Evolutionary conservation across 2,888 invertebrate species (phyloP).

Genomic region (Leptinotarsa rubiginosa): DNA sequence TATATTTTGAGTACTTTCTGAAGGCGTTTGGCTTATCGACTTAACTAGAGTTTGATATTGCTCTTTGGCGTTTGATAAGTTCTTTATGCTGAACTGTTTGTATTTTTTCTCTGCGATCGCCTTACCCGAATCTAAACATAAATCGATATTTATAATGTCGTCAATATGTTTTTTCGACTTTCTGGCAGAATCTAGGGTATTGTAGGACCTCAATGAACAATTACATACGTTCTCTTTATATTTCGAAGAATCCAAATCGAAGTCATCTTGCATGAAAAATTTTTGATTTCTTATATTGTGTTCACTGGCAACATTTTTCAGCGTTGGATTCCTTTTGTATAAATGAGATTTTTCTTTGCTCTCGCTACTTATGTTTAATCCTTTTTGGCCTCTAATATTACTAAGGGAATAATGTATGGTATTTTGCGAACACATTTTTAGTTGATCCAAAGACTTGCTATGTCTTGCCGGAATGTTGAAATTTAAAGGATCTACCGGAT

Average conservation of each 20-base stretch:
- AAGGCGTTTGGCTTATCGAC: slow-evolving; percentile 52
- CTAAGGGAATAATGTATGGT: slow-evolving; percentile 56
- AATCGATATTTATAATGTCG: slow-evolving; percentile 34
- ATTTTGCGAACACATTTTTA: slow-evolving; percentile 68
- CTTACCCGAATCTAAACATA: slow-evolving; percentile 31
- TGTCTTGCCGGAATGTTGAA: slow-evolving; percentile 69
- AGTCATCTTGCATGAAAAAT: slow-evolving; percentile 44
- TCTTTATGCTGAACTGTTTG: slow-evolving; percentile 51
- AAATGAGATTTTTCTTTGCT: slow-evolving; percentile 39
- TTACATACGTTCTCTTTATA: slow-evolving; percentile 42
- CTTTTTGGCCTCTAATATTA: slow-evolving; percentile 48
- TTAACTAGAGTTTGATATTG: slow-evolving; percentile 53
- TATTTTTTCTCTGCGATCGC: slow-evolving; percentile 49
- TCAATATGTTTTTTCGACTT: slow-evolving; percentile 30
- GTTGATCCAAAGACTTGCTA: slow-evolving; percentile 85
- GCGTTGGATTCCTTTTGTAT: slow-evolving; percentile 46
- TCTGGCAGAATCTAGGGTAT: slow-evolving; percentile 22
- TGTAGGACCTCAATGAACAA: slow-evolving; percentile 41
- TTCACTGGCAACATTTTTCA: slow-evolving; percentile 56
- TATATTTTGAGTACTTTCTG: slow-evolving; percentile 50
- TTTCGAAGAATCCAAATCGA: background rate
- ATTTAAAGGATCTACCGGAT: slow-evolving; percentile 46
- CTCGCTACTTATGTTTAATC: slow-evolving; percentile 17
- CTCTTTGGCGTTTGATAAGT: slow-evolving; percentile 46
- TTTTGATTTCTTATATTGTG: slow-evolving; percentile 50